Percentiles rank a stretch among this genome's conserved stretches.
Conservation (phyloP, 2,113 vertebrate species). For the Rhombomys opimus region DNA sequence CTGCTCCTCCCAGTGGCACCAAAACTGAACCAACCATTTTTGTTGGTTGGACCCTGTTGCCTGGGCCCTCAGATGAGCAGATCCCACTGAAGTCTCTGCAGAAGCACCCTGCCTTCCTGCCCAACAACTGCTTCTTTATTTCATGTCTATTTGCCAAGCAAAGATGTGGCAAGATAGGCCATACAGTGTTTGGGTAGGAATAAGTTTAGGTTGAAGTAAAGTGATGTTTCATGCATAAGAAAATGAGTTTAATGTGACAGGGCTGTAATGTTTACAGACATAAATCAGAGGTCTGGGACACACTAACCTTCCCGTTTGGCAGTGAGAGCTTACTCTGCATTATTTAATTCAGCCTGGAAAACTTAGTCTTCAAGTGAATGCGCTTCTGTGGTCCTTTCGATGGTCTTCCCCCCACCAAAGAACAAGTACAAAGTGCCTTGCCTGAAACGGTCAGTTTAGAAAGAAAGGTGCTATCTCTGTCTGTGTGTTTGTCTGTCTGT, state of each 20-base stretch:
- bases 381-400: not conserved
- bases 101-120: not conserved
- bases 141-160: conserved; percentile 36
- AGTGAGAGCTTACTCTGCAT: conserved; percentile 20
- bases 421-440: not conserved
- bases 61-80: not conserved
- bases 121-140: conserved; percentile 42
- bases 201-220: conserved; percentile 61
- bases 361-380: conserved; percentile 1
- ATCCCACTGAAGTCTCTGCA: not conserved
- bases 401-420: not conserved
- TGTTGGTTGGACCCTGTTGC: not conserved
- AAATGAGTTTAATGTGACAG: conserved; percentile 38
- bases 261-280: conserved; percentile 34
- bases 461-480: not conserved
- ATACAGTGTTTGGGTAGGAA: conserved; percentile 74
- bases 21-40: not conserved
- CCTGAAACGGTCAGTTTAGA: not conserved
- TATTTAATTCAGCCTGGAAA: conserved; percentile 54
- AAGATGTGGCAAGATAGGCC: conserved; percentile 28
- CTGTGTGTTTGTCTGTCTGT: not conserved
- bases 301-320: not conserved
- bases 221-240: conserved; percentile 51
- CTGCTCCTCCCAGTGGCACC: not conserved
- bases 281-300: conserved; percentile 40